Base-by-base conservation (phyloP, 2,113 vertebrate species). In the Solenodon paradoxus region DNA sequence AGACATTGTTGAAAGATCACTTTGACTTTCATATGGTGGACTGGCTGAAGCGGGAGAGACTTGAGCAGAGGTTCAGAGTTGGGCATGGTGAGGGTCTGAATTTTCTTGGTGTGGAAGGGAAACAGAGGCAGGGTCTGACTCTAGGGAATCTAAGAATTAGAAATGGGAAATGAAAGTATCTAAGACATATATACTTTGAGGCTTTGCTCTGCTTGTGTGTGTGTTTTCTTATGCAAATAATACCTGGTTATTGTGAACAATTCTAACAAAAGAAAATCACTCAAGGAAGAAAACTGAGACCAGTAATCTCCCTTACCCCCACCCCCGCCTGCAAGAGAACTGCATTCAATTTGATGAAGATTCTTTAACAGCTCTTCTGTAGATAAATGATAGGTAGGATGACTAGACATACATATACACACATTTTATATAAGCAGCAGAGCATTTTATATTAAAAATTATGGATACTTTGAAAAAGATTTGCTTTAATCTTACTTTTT, bases 221-320 rank as follows among this genome's bases (percentile, higher is more conserved):
- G n/a, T n/a, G n/a, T 75, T 22, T 86, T 47, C 28, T 77, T 49
- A 32, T 55, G 4, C 71, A 69, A 80, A 49, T 32, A 42, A 63
- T 45, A 63, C 19, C 22, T 90, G 61, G 24, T 71, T 53, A 78
- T 66, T 72, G 19, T 59, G 51, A 84, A 68, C 32, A 51, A n/a
- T 57, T 90, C n/a, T 51, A 83, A 92, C 42, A 51, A 64, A 79
- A 92, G 63, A 72, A 94, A 94, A 68, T 28, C n/a, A 45, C 8
- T 57, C 7, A 69, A 79, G 57, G 51, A 51, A 85, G 83, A 93
- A 79, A 19, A 35, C 40, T 16, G 20, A 78, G 72, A 59, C 16
- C 40, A 30, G 45, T 35, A 71, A 51, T 61, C 30, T 47, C 61
- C 38, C 19, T 7, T 1, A 28, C 2, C 24, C 28, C 11, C 5